Percentiles rank a stretch among this genome's conserved stretches.
phyloP scores from a whole-genome alignment of 2,797 vertebrate genomes.

The Cynopterus sphinx region DNA sequence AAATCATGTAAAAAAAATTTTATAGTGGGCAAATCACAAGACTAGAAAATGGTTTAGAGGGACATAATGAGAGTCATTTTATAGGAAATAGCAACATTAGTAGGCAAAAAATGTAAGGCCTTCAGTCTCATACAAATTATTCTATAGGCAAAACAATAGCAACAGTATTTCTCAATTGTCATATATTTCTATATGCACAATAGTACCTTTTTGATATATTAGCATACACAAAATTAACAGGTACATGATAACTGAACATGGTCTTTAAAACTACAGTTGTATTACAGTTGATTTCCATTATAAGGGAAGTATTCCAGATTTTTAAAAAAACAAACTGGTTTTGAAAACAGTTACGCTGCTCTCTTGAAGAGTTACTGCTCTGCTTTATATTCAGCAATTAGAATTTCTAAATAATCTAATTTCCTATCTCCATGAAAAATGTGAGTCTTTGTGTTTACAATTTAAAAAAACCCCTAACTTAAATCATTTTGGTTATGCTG shows the following conservation, averaged over 20 bases:
- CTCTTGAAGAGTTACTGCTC: background rate
- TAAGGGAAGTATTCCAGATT: background rate
- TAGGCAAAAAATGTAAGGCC: background rate
- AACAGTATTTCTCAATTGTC: background rate
- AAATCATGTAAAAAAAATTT: background rate
- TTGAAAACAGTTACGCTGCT: background rate
- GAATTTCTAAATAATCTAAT: slow-evolving; percentile 44
- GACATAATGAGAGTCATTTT: background rate
- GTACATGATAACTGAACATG: background rate
- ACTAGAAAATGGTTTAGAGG: background rate
- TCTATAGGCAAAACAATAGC: background rate
- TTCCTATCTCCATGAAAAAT: slow-evolving; percentile 32
- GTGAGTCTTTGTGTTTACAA: background rate
- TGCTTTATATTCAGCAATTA: background rate
- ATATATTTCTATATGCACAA: background rate
- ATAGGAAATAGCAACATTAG: slow-evolving; percentile 29
- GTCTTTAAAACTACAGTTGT: slow-evolving; percentile 14
- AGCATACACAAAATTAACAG: background rate
- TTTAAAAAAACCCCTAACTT: slow-evolving; percentile 4
- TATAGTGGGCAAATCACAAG: slow-evolving; percentile 7
- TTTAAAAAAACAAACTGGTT: background rate
- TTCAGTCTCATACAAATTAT: slow-evolving; percentile 15
- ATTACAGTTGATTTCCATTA: background rate
- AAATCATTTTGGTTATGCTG: slow-evolving; percentile 40
- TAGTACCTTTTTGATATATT: background rate